Evolutionary conservation across 2,888 invertebrate species (phyloP), one percentile per base, ranked within the genome.

Genomic region (Caenorhabditis panamensis): DNA sequence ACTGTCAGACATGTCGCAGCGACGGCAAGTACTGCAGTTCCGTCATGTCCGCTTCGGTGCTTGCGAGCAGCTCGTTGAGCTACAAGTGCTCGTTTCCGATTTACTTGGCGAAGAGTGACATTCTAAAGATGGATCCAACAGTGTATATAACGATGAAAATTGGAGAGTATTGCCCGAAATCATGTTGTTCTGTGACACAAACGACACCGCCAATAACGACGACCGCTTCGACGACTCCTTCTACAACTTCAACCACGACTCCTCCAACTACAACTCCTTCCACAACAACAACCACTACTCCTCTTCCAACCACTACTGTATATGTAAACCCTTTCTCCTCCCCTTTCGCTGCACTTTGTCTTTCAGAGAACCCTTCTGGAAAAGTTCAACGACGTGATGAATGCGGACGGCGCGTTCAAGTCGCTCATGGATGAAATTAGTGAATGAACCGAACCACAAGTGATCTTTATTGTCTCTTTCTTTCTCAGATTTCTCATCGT

Each of bases 11-110:
- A 13, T 79, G 72, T 41, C 41, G 31, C 13, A 31, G 18, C n/a
- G 61, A 79, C 36, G 79, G 72, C 22, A 79, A 72, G 47, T 72
- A 73, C 36, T 79, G 79, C 24, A 22, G 24, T 8, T 31, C 49
- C 5, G 53, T 79, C 28, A 22, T 78, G 49, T 20, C 20, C 11
- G n/a, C 53, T 4, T 49, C 54, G 20, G n/a, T 53, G 3, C 31
- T 76, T 3, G 22, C 62, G 9, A 36, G 63, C 47, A 68, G 47
- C 31, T 41, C 51, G 18, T 24, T 78, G 44, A 64, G 58, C 13
- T 71, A 78, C 59, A 78, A 78, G 37, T 78, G 78, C 36, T 54
- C 66, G 26, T 66, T 78, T 61, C 71, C 71, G 20, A 54, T 78
- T 6, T 71, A 28, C 37, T 18, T 78, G 20, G 66, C 66, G 0